Evolutionary conservation across 2,113 vertebrate species (phyloP).

Genomic region (Gavialis gangeticus): DNA sequence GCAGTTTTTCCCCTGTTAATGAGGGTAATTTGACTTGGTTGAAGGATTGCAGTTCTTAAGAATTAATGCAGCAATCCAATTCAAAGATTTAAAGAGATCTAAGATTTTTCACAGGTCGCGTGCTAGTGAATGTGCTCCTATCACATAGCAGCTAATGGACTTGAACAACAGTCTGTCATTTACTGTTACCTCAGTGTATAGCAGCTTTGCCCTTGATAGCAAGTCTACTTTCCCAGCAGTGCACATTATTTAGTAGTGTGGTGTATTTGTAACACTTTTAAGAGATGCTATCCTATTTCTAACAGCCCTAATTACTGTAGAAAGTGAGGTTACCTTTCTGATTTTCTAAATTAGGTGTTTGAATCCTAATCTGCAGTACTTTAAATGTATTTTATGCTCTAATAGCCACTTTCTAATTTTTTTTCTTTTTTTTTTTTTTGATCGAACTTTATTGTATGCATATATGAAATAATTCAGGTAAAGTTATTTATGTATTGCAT

Average conservation of each 20-base stretch:
- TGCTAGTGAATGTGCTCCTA: constrained; percentile 95
- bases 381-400: constrained; percentile 59
- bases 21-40: constrained; percentile 99
- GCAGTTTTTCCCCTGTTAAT: constrained; percentile 99
- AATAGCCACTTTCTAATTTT: constrained; percentile 41
- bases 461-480: constrained; percentile 52
- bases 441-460: constrained; percentile 22
- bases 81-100: constrained; percentile 99
- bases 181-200: constrained; percentile 86
- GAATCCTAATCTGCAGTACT: constrained; percentile 75
- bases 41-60: constrained; percentile 98
- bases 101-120: constrained; percentile 99
- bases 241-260: constrained; percentile 89
- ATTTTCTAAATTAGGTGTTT: constrained; percentile 78
- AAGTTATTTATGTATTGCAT: constrained; percentile 26
- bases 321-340: constrained; percentile 80
- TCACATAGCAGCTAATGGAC: constrained; percentile 99
- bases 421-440: not conserved
- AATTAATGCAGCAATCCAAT: constrained; percentile 99
- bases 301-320: constrained; percentile 77
- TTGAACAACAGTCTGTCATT: constrained; percentile 99
- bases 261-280: constrained; percentile 79
- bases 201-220: constrained; percentile 95
- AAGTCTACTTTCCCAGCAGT: constrained; percentile 84
- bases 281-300: constrained; percentile 80